Evolutionary conservation across 2,888 invertebrate species (phyloP).

Genomic region (Microctonus brassicae): DNA sequence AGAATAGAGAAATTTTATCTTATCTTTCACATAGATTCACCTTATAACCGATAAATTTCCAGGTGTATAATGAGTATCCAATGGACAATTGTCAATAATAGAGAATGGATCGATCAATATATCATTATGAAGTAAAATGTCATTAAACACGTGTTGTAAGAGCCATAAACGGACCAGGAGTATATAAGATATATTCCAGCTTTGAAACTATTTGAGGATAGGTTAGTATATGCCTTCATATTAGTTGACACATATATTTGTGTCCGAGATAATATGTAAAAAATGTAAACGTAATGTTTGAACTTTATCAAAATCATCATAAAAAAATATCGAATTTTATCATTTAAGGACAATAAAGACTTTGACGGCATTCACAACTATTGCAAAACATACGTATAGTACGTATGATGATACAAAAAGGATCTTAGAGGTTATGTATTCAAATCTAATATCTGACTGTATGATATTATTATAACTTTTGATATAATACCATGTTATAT

Average conservation of each 20-base stretch:
- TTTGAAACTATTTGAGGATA: not conserved
- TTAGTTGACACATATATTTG: not conserved
- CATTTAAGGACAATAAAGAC: too few species aligned
- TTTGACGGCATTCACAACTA: too few species aligned
- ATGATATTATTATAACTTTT: not conserved
- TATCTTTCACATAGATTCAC: not conserved
- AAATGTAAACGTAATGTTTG: too few species aligned
- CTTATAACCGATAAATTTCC: not conserved
- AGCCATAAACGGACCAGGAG: slow-evolving; percentile 10
- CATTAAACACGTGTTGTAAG: not conserved
- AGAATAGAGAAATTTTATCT: not conserved
- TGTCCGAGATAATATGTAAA: too few species aligned
- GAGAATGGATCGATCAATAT: not conserved
- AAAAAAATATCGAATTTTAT: too few species aligned
- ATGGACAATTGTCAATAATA: not conserved
- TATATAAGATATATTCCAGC: not conserved
- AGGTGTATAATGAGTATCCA: not conserved
- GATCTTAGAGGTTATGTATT: not conserved
- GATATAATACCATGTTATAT: not conserved
- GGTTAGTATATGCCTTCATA: not conserved
- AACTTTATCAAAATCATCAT: too few species aligned
- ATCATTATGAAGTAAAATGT: not conserved
- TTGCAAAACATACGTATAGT: too few species aligned
- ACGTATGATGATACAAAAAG: too few species aligned
- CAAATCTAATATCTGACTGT: not conserved